These are phyloP conservation scores for Brotula barbata DNA, from an alignment of 2,797 vertebrate genomes.

Conservation along the genomic window DNA sequence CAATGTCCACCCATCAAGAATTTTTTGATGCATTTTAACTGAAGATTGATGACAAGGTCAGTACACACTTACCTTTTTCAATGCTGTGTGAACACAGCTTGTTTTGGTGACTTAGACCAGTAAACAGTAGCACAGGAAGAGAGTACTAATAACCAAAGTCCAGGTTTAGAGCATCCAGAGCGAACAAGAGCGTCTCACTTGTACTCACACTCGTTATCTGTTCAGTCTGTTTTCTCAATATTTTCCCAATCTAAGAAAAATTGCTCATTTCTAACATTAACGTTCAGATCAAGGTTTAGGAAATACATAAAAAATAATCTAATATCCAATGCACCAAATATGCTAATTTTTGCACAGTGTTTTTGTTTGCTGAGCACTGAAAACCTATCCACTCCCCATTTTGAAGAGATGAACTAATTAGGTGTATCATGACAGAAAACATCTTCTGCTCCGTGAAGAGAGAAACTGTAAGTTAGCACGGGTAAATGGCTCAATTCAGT, in stretches of 20 bases:
- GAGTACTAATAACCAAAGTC: slow-evolving; percentile 50
- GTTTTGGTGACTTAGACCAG: slow-evolving; percentile 47
- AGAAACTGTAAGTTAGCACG: too few species aligned
- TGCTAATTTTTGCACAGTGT: too few species aligned
- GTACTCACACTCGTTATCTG: slow-evolving; percentile 41
- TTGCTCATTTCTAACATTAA: too few species aligned
- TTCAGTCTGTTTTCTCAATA: slow-evolving; percentile 22
- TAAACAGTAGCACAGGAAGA: slow-evolving; percentile 41
- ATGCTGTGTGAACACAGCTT: slow-evolving; percentile 39
- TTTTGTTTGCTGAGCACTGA: too few species aligned
- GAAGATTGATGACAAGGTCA: slow-evolving; percentile 34
- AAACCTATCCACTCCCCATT: too few species aligned
- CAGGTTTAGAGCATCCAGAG: slow-evolving; percentile 35
- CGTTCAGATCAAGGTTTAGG: too few species aligned
- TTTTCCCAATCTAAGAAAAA: slow-evolving; percentile 3
- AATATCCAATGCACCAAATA: too few species aligned
- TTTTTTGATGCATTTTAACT: slow-evolving; percentile 21
- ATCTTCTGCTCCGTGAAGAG: too few species aligned
- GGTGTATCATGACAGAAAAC: too few species aligned
- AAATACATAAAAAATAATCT: too few species aligned
- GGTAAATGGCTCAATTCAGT: too few species aligned
- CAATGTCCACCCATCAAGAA: slow-evolving; percentile 6
- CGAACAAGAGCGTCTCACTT: slow-evolving; percentile 38
- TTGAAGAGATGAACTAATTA: too few species aligned
- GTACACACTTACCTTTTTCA: slow-evolving; percentile 39